These are phyloP conservation scores for Halcyon badia DNA, from an alignment of 2,797 vertebrate genomes.

Conservation along the genomic window DNA sequence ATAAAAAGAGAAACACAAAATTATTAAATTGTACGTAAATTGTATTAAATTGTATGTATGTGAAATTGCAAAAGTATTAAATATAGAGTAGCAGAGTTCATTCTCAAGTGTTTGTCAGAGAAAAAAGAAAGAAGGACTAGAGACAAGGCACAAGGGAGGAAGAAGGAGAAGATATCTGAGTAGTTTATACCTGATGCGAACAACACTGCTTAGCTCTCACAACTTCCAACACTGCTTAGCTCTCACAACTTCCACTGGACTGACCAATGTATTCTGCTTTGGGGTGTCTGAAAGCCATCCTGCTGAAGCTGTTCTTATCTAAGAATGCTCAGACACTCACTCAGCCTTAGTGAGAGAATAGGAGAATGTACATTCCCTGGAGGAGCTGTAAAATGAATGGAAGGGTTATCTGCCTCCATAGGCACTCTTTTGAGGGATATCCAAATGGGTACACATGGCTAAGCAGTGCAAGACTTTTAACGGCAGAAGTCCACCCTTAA, in stretches of 20 bases:
- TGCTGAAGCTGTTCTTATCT: neutral
- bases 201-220: neutral
- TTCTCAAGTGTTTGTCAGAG: neutral
- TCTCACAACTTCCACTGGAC: neutral
- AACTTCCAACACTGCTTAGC: neutral
- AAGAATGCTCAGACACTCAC: neutral
- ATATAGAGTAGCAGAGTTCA: neutral
- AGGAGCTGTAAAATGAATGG: neutral
- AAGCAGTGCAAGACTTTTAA: neutral
- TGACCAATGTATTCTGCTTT: neutral
- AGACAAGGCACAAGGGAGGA: rapidly evolving
- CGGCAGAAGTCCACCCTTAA: neutral
- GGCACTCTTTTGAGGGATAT: neutral
- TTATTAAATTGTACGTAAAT: neutral
- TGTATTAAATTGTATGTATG: too few species aligned
- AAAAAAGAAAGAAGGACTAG: neutral
- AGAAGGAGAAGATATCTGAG: neutral
- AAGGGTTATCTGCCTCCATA: neutral
- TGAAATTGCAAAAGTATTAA: too few species aligned
- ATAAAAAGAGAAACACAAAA: neutral
- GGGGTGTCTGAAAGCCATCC: neutral
- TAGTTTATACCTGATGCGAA: neutral
- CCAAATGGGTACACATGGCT: neutral
- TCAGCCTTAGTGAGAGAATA: neutral
- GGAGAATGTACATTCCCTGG: neutral